Evolutionary conservation across 2,113 vertebrate genomes (phyloP).

Genomic region (Andinoacara biseriatus): DNA sequence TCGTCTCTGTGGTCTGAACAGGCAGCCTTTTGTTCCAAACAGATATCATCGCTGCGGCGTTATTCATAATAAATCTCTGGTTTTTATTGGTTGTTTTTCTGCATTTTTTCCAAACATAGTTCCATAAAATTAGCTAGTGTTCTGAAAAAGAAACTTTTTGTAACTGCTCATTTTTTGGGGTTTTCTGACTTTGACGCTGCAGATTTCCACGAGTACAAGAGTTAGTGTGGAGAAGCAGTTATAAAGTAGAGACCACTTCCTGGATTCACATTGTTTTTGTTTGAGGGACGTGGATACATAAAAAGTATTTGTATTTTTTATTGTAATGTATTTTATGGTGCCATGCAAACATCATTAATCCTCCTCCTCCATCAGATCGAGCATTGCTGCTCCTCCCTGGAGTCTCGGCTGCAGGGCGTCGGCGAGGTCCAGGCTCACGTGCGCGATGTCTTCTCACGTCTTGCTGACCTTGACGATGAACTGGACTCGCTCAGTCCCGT

Average conservation of each 20-base stretch:
- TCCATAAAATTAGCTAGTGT: not conserved
- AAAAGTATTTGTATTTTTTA: fast-evolving
- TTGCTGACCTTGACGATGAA: constrained; percentile 94
- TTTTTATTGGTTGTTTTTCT: not conserved
- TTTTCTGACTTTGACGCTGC: not conserved
- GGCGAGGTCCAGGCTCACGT: constrained; percentile 89
- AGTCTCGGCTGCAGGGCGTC: constrained; percentile 92
- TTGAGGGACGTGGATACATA: not conserved
- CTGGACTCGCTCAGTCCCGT: constrained; percentile 92
- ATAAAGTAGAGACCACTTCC: no score
- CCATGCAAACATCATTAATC: not conserved
- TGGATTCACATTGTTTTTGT: no score
- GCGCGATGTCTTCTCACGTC: constrained; percentile 93
- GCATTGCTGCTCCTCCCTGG: constrained; percentile 86
- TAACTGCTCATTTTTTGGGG: not conserved
- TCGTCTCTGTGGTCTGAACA: not conserved
- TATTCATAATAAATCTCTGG: not conserved
- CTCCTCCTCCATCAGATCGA: constrained; percentile 70
- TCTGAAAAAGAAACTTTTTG: not conserved
- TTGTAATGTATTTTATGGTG: not conserved
- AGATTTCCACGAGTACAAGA: not conserved
- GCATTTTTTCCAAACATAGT: not conserved
- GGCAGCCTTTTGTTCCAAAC: not conserved
- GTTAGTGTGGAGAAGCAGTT: no score
- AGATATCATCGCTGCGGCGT: not conserved